Evolutionary conservation across 2,797 vertebrate genomes (phyloP), one percentile per base, ranked within the genome.

Genomic region (Silurus aristotelis): DNA sequence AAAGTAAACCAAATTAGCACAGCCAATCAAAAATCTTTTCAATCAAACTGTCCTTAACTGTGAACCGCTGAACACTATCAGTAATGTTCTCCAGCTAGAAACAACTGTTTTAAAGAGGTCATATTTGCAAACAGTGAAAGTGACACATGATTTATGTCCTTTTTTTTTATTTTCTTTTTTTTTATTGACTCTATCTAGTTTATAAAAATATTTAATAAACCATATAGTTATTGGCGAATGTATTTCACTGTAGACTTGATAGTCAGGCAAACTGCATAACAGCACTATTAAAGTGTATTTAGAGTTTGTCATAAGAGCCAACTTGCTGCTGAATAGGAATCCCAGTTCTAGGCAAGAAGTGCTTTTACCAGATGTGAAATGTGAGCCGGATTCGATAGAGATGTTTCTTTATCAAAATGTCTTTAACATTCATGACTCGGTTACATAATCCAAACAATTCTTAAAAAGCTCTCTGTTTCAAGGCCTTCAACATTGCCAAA

Each of bases 321-420:
- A 73, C 14, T 25, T 25, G 71, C 22, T 48, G n/a, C 68, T 22
- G 31, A 56, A 38, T 78, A 20, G 60, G 10, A 78, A 64, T 78
- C 20, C 66, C 73, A 77, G 61, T 19, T n/a, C 66, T 84, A 78
- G 56, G 5, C 20, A 48, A 25, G 3, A 25, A 84, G 76, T 52
- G 76, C n/a, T 66, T 77, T 73, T 72, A 72, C 77, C 84, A 85
- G 77, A 80, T 80, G 77, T 66, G 83, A 10, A n/a, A 77, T 64
- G 15, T 31, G 61, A 64, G 55, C 25, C 15, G 14, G 56, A 38
- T 25, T 58, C 22, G 43, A 77, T 63, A 77, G 52, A 84, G 75
- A 84, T 76, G 60, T 12, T 48, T 71, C 19, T 63, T 61, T 46
- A 73, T 68, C 67, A 48, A 15, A 79, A 80, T 80, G 25, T 43